phyloP scores from a whole-genome alignment of 2,797 vertebrate species.

The Glyptemys insculpta region DNA sequence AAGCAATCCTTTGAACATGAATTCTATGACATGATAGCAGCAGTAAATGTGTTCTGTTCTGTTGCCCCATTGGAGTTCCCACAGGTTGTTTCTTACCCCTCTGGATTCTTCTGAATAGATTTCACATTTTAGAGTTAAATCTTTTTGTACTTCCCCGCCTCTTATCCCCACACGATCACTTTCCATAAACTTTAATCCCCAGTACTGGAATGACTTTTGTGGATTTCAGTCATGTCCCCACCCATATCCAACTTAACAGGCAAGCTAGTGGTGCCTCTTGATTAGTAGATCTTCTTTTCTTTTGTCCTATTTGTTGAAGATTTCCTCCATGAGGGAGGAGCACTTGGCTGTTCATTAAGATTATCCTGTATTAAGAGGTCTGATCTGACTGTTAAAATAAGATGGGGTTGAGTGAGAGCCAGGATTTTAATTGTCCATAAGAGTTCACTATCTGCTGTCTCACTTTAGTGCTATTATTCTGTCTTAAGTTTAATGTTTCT shows the following conservation, averaged over 20 bases:
- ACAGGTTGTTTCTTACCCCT: not conserved
- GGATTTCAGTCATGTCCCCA: not conserved
- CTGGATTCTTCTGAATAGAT: not conserved
- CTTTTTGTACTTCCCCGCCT: not conserved
- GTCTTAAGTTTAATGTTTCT: not conserved
- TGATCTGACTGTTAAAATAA: not conserved
- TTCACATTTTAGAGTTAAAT: not conserved
- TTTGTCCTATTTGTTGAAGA: not conserved
- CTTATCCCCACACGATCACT: accelerated
- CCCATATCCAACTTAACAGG: not conserved
- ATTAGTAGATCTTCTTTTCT: not conserved
- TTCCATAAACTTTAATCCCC: not conserved
- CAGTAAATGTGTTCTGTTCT: not conserved
- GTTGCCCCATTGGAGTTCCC: not conserved
- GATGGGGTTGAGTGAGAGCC: not conserved
- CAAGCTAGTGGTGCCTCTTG: accelerated
- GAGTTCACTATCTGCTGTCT: not conserved
- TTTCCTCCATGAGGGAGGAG: not conserved
- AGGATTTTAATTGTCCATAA: not conserved
- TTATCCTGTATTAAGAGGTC: not conserved
- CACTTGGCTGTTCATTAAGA: not conserved
- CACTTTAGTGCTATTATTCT: not conserved
- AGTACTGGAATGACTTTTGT: not conserved
- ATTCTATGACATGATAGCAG: not conserved
- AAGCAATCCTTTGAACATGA: not conserved